Conservation (phyloP, 1,140 invertebrate genomes). For the Limonius californicus region DNA sequence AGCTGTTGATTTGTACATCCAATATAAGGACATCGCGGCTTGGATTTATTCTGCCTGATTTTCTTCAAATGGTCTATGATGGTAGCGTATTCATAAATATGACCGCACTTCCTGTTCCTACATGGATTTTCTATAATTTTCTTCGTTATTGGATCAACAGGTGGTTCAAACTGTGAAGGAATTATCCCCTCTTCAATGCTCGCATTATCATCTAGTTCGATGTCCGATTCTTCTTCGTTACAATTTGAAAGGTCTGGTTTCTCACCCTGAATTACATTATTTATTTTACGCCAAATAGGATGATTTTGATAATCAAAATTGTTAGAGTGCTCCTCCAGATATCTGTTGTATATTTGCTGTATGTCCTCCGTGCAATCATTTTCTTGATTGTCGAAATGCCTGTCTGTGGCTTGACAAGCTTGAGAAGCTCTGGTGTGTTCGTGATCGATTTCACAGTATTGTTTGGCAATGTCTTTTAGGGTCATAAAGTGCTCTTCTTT, state of each 20-base stretch:
- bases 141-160: conserved; percentile 38
- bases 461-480: conserved; percentile 26
- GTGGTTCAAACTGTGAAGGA: conserved; percentile 34
- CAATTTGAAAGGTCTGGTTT: too few relatives aligned
- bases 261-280: background rate
- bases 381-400: conserved; percentile 22
- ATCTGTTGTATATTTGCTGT: conserved; percentile 28
- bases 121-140: conserved; percentile 32
- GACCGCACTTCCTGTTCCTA: conserved; percentile 33
- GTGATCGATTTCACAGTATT: conserved; percentile 28
- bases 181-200: conserved; percentile 32
- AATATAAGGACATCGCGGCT: conserved; percentile 34
- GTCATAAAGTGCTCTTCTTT: background rate
- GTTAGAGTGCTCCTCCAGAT: conserved; percentile 15
- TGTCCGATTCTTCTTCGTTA: conserved; percentile 21
- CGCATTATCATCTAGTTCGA: conserved; percentile 25
- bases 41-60: conserved; percentile 28
- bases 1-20: conserved; percentile 35
- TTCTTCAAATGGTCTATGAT: conserved; percentile 36
- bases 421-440: conserved; percentile 21
- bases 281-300: conserved; percentile 18
- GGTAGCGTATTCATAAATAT: conserved; percentile 34
- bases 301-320: conserved; percentile 8
- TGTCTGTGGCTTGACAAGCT: conserved; percentile 24
- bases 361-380: conserved; percentile 22